phyloP scores from a whole-genome alignment of 92 coral and sea anemone genomes.

The Plumapathes pennacea region DNA sequence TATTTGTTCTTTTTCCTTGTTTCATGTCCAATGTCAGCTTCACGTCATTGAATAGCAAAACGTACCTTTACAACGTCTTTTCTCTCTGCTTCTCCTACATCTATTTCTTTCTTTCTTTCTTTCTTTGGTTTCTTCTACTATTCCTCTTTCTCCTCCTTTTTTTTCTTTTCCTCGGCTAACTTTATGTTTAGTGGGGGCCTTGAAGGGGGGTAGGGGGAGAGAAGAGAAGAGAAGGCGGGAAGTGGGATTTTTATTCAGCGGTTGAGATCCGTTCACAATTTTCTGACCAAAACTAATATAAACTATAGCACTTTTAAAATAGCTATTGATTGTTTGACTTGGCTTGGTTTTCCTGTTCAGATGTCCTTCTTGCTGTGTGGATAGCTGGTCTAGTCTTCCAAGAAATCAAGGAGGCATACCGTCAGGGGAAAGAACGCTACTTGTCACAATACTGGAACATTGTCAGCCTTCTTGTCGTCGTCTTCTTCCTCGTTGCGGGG shows the following conservation, averaged over 20 bases:
- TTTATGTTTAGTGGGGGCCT: too few species aligned
- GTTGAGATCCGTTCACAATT: too few species aligned
- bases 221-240: too few species aligned
- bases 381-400: slow-evolving; percentile 70
- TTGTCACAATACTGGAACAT: slow-evolving; percentile 85
- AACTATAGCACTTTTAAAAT: too few species aligned
- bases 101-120: not conserved
- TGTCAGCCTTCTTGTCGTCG: slow-evolving; percentile 66
- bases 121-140: not conserved
- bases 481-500: slow-evolving; percentile 68
- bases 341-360: slow-evolving; percentile 27
- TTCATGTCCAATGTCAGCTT: not conserved
- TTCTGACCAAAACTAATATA: too few species aligned
- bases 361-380: slow-evolving; percentile 59
- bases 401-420: slow-evolving; percentile 64
- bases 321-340: too few species aligned
- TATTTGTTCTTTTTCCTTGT: not conserved
- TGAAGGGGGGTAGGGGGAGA: too few species aligned
- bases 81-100: not conserved
- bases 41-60: not conserved
- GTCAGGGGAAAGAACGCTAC: slow-evolving; percentile 77
- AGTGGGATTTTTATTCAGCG: too few species aligned
- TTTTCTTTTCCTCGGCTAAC: too few species aligned
- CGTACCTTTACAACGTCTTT: not conserved
- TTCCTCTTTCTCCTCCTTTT: too few species aligned